Base-by-base conservation (phyloP, 2,888 invertebrate genomes). In the Tanypteryx hageni region DNA sequence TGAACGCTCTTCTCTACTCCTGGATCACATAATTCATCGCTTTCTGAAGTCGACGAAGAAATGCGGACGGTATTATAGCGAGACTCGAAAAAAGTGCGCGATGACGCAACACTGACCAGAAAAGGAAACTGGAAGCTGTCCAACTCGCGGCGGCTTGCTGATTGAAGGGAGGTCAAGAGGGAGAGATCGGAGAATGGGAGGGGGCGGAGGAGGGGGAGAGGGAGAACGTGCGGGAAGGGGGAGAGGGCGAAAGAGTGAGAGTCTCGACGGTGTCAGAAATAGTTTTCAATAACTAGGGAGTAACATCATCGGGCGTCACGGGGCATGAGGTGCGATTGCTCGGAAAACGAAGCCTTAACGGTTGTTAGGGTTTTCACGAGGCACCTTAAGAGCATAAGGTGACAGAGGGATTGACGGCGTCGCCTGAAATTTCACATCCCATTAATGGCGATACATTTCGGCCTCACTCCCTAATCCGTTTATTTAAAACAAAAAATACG, bases 361-460 rank as follows among this genome's bases (percentile, higher is more conserved):
- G 44, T 44, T n/a, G 16, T 11, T 11, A 16, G 16, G 18, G 16
- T 64, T 5, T n/a, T 64, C 64, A 11, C 18, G 64, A 64, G 11
- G 27, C 82, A 82, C 16, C 82, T 27, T 31, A 44, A 82, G 27
- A 64, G 18, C 18, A 64, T 11, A n/a, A 64, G n/a, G 64, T 16
- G 64, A 64, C 18, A 64, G 64, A 10, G 31, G 82, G 27, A 13
- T 82, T 82, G 9, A 14, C 11, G 83, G 44, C 14, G 83, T 13
- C 83, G 44, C 18, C 83, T 83, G 83, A 83, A 83, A 83, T 83
- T 83, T 83, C 83, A 83, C 83, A 83, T 83, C 83, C 83, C 83
- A 83, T 83, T 83, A 83, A 44, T 83, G 83, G 16, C 56, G 83
- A 83, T 83, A 83, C 76, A 27, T 76, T 76, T 76, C 76, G 76